A percentile compares a stretch with the other conserved stretches of the same genome.
phyloP scores from a whole-genome alignment of 2,888 invertebrate species.

The Agrochola circellaris region DNA sequence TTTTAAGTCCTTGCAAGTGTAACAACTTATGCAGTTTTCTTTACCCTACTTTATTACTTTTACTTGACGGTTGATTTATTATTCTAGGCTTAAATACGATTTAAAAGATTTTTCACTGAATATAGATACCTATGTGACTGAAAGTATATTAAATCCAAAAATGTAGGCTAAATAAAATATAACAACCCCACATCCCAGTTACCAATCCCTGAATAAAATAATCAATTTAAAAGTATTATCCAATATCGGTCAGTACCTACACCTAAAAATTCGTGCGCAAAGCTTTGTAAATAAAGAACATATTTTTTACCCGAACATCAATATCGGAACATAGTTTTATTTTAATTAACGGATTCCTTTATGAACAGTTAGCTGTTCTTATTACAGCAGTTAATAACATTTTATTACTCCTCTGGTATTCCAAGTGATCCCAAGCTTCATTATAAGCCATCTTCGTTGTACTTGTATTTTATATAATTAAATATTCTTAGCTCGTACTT shows the following conservation, averaged over 20 bases:
- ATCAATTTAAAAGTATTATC: neutral
- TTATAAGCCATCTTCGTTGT: constrained; percentile 56
- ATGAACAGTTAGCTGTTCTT: constrained; percentile 34
- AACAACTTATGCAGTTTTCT: neutral
- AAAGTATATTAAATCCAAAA: neutral
- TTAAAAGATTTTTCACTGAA: neutral
- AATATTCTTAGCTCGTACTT: constrained; percentile 54
- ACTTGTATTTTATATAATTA: constrained; percentile 53
- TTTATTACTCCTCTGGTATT: constrained; percentile 45
- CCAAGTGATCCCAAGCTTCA: constrained; percentile 39
- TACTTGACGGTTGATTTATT: neutral
- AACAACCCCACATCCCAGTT: neutral
- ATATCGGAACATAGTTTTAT: constrained; percentile 27
- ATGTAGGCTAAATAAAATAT: neutral
- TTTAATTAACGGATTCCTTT: constrained; percentile 39
- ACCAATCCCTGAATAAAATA: constrained; percentile 14
- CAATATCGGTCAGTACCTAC: constrained; percentile 1
- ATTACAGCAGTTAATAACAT: constrained; percentile 42
- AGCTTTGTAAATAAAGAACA: constrained; percentile 15
- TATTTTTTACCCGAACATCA: constrained; percentile 13
- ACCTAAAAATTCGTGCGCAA: constrained; percentile 10
- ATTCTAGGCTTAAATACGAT: neutral
- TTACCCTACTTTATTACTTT: neutral
- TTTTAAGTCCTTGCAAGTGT: neutral
- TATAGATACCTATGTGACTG: neutral